Conservation (phyloP, 2,797 vertebrate species). For the Lepus townsendii region DNA sequence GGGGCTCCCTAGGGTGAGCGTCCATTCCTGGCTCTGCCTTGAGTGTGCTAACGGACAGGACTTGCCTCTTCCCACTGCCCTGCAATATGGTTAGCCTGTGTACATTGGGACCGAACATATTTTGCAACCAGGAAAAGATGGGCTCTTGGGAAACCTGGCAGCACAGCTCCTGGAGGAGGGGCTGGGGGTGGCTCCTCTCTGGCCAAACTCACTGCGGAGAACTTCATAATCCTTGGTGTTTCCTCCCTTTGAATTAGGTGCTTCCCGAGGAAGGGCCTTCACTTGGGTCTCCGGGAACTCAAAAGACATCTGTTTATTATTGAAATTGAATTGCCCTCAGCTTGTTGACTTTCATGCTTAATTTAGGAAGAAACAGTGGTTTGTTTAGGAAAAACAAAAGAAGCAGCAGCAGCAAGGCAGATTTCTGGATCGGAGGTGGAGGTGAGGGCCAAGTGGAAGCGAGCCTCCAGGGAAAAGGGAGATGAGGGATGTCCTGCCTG, state of each 20-base stretch:
- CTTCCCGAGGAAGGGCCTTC: slow-evolving; percentile 72
- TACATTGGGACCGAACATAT: slow-evolving; percentile 31
- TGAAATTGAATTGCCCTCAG: slow-evolving; percentile 73
- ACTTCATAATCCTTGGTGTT: slow-evolving; percentile 51
- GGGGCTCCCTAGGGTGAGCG: slow-evolving; percentile 70
- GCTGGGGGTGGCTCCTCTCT: not conserved
- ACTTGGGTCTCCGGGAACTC: slow-evolving; percentile 67
- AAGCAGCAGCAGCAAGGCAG: not conserved
- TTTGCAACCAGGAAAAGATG: slow-evolving; percentile 66
- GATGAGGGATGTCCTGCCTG: not conserved
- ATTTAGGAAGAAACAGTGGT: slow-evolving; percentile 78
- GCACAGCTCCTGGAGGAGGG: not conserved
- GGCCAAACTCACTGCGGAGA: not conserved
- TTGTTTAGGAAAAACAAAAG: slow-evolving; percentile 49
- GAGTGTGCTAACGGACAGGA: slow-evolving; percentile 48
- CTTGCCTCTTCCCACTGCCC: slow-evolving; percentile 72
- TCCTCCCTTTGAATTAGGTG: slow-evolving; percentile 74
- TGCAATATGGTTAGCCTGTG: slow-evolving; percentile 53
- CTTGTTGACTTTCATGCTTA: slow-evolving; percentile 70
- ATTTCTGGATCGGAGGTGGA: slow-evolving; percentile 44
- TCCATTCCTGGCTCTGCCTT: not conserved
- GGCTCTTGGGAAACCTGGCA: slow-evolving; percentile 62
- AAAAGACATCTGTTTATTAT: slow-evolving; percentile 81
- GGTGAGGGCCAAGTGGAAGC: not conserved
- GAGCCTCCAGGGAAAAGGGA: not conserved